These are phyloP conservation scores for Myiopsitta monachus DNA, from an alignment of 2,113 vertebrate genomes.

Conservation along the genomic window DNA sequence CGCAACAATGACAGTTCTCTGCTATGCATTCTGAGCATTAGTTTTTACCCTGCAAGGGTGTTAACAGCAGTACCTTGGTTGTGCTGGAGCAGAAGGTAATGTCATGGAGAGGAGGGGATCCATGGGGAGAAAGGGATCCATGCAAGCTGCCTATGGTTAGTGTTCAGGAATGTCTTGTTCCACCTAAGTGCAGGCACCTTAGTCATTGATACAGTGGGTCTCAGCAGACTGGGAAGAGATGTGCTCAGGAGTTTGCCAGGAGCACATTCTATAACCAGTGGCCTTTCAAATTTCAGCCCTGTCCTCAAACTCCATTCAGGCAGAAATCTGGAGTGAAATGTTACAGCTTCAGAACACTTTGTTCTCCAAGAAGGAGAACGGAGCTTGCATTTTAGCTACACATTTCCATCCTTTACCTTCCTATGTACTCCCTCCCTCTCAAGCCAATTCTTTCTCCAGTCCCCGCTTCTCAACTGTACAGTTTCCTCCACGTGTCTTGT, in stretches of 20 bases:
- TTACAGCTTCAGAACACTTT: not conserved
- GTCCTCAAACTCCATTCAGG: not conserved
- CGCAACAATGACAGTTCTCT: not conserved
- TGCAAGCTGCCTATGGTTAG: not conserved
- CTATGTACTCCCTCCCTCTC: not conserved
- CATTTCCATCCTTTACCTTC: not conserved
- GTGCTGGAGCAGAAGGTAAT: not conserved
- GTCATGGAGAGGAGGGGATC: not conserved
- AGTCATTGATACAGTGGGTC: not conserved
- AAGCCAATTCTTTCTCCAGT: not conserved
- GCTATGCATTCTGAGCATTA: not conserved
- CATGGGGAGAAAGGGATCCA: not conserved
- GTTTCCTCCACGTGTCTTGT: not conserved
- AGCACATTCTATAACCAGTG: not conserved
- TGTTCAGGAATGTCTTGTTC: not conserved
- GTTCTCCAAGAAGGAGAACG: not conserved
- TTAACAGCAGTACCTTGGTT: not conserved
- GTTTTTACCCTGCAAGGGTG: not conserved
- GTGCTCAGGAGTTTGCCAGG: not conserved
- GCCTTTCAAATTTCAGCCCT: not conserved
- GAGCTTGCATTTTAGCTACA: not conserved
- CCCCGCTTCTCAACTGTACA: not conserved
- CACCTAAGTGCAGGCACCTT: not conserved
- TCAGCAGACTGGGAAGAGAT: not conserved
- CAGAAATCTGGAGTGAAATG: not conserved